Evolutionary conservation across 2,113 vertebrate genomes (phyloP), one percentile per base, ranked within the genome.

Genomic region (Pipra filicauda): DNA sequence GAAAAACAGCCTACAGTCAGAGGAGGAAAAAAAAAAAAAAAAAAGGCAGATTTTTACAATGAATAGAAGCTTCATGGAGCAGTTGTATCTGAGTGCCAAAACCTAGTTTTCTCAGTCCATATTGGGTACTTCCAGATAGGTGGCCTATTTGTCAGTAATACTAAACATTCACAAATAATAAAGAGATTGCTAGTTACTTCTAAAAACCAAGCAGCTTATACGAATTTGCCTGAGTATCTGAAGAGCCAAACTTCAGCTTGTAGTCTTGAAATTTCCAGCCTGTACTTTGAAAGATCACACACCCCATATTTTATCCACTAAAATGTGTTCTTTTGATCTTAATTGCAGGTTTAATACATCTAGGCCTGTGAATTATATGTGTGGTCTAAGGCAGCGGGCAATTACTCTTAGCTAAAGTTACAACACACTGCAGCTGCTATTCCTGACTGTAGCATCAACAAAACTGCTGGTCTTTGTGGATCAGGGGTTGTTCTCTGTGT

Each of bases 301-400:
- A 41, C 44, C 52, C 52, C 61, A 14, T 75, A 87, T 93, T 93
- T 76, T 88, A 65, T 77, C 94, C 89, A 77, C 77, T 91, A 74
- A 85, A 92, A 65, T 95, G 88, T 91, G 88, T 91, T 91, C 77
- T 91, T 93, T 61, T 77, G 31, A 62, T 77, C 89, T 97, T 96
- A 97, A 96, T 93, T 93, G 90, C 79, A 81, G 77, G 61, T 92
- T 97, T 97, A 95, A 86, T 97, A 95, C 89, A 91, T 93, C 77
- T 93, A 89, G 94, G 73, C 58, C 52, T 39, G 35, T 96, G 89
- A 97, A 95, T 96, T 94, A 88, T 76, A 83, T 81, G 97, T 66
- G 33, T 95, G 81, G 78, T 96, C 82, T 95, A 66, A 88, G 86
- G 74, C 87, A 93, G 78, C 11, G 39, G 31, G 80, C 31, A 35